Evolutionary conservation across 2,113 vertebrate genomes (phyloP).

Genomic region (Psettodes erumei): DNA sequence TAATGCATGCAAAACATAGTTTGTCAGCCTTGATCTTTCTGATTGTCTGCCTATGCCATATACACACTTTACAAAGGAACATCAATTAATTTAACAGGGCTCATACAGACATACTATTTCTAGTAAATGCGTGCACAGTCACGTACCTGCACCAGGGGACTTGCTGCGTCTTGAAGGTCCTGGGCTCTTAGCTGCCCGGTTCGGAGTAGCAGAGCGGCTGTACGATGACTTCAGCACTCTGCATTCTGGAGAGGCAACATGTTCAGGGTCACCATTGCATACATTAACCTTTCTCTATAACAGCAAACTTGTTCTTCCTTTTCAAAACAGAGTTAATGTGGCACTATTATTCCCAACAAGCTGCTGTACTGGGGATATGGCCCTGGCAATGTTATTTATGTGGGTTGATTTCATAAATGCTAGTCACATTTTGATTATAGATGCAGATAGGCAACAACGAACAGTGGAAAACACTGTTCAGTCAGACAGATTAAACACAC

Average conservation of each 20-base stretch:
- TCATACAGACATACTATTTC: background rate
- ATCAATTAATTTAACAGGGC: background rate
- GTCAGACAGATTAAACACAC: background rate
- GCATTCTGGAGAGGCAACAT: conserved; percentile 85
- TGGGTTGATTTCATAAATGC: background rate
- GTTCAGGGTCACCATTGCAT: conserved; percentile 29
- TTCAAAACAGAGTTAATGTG: conserved; percentile 12
- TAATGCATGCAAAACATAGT: background rate
- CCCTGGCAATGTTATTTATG: background rate
- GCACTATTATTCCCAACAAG: conserved; percentile 1
- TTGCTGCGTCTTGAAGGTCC: conserved; percentile 90
- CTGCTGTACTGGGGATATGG: background rate
- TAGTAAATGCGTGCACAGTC: background rate
- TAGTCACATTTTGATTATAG: background rate
- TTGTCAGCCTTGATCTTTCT: background rate
- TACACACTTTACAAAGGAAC: background rate
- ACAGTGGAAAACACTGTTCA: background rate
- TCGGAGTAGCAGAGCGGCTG: conserved; percentile 81
- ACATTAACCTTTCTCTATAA: conserved; percentile 16
- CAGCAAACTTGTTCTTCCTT: conserved; percentile 6
- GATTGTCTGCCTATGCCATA: background rate
- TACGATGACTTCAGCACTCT: conserved; percentile 91
- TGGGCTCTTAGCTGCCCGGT: conserved; percentile 88
- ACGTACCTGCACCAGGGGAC: conserved; percentile 90
- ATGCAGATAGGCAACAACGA: background rate